Conservation (phyloP, 2,113 vertebrate species). For the Lophotis ruficrista region DNA sequence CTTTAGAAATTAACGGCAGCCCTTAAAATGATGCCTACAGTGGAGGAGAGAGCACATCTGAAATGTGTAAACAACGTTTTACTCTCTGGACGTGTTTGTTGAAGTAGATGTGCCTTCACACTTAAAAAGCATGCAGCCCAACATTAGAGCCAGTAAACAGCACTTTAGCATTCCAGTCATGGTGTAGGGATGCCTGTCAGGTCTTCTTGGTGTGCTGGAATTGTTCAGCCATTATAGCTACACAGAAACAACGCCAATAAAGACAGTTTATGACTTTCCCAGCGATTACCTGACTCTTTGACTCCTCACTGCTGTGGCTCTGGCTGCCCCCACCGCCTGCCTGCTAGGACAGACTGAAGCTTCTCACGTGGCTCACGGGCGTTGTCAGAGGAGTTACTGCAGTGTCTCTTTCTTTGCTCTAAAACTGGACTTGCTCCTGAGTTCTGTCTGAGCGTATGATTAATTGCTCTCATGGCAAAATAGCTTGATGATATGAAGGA, state of each 20-base stretch:
- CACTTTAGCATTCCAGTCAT: not conserved
- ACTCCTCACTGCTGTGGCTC: not conserved
- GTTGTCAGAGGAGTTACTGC: not conserved
- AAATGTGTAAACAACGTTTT: not conserved
- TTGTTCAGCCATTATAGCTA: not conserved
- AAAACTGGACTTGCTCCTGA: not conserved
- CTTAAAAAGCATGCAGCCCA: not conserved
- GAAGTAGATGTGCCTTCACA: not conserved
- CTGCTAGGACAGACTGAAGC: not conserved
- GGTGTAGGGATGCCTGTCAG: not conserved
- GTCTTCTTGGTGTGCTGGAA: no score
- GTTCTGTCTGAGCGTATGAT: not conserved
- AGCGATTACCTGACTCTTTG: not conserved
- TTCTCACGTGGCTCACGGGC: not conserved
- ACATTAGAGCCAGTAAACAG: not conserved
- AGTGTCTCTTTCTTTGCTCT: not conserved
- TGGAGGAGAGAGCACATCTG: not conserved
- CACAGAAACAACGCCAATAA: not conserved
- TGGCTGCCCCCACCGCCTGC: not conserved
- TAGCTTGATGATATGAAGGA: not conserved
- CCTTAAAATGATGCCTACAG: not conserved
- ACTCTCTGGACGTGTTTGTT: not conserved
- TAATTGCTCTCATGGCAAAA: not conserved
- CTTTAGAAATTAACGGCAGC: not conserved
- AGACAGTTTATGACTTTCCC: not conserved